Conservation (phyloP, 2,888 invertebrate species). For the Falcaria lacertinaria region DNA sequence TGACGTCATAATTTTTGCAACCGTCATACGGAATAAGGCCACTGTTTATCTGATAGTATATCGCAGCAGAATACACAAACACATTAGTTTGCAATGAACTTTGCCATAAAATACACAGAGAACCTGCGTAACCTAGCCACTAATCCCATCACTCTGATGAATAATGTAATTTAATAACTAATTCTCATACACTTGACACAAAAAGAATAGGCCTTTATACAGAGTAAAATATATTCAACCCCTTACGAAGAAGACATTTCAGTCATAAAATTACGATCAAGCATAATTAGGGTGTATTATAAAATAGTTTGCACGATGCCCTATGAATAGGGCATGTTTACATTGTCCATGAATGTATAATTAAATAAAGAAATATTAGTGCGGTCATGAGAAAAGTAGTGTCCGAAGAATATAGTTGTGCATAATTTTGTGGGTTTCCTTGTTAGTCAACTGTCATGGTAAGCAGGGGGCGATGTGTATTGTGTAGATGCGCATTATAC, state of each 20-base stretch:
- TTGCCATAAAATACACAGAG: conserved; percentile 31
- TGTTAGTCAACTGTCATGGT: conserved; percentile 1
- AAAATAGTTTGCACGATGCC: conserved; percentile 62
- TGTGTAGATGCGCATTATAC: not conserved
- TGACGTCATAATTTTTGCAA: no score
- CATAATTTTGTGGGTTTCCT: conserved; percentile 3
- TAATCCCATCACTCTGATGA: conserved; percentile 54
- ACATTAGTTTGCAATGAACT: no score
- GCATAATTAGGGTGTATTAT: conserved; percentile 73
- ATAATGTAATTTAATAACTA: conserved; percentile 40
- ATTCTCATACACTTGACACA: conserved; percentile 50
- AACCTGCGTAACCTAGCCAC: conserved; percentile 40
- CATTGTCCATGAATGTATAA: conserved; percentile 75
- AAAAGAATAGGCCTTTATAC: not conserved
- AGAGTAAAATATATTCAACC: conserved; percentile 61
- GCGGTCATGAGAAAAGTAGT: conserved; percentile 45
- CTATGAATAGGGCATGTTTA: conserved; percentile 51
- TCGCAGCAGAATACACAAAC: no score
- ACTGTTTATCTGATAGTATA: no score
- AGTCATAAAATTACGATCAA: conserved; percentile 69
- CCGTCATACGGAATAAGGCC: no score
- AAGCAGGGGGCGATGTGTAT: not conserved
- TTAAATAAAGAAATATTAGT: conserved; percentile 66
- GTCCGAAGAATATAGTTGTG: conserved; percentile 1
- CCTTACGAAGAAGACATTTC: conserved; percentile 44